Evolutionary conservation across 2,888 invertebrate species (phyloP).

Genomic region (Habroteleia sp.): DNA sequence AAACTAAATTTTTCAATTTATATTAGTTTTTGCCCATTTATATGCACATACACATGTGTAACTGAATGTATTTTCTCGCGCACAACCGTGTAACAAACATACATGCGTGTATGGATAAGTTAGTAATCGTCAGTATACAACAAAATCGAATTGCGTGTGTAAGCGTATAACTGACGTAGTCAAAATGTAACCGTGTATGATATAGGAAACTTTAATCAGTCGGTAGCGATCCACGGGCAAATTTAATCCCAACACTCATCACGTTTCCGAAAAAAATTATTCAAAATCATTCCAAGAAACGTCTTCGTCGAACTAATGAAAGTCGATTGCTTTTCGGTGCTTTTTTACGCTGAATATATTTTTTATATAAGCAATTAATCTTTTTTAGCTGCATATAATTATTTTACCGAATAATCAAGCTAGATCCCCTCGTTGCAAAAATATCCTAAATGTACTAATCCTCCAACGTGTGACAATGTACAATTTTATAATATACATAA

Average conservation of each 20-base stretch:
- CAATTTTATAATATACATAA: slow-evolving; percentile 41
- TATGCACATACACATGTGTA: slow-evolving; percentile 36
- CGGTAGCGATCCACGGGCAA: slow-evolving; percentile 49
- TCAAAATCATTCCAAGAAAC: slow-evolving; percentile 25
- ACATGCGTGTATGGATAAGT: slow-evolving; percentile 28
- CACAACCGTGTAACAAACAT: slow-evolving; percentile 30
- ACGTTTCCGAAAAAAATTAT: not conserved
- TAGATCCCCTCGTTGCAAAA: slow-evolving; percentile 9
- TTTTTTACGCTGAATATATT: slow-evolving; percentile 53
- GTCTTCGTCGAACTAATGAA: slow-evolving; percentile 31
- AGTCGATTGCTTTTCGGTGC: slow-evolving; percentile 41
- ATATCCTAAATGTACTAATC: slow-evolving; percentile 40
- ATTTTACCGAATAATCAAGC: slow-evolving; percentile 14
- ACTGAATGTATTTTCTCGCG: slow-evolving; percentile 38
- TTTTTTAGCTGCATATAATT: slow-evolving; percentile 18
- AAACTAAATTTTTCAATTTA: not conserved
- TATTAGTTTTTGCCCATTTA: slow-evolving; percentile 52
- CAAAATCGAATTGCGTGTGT: slow-evolving; percentile 39
- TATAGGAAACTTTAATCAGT: slow-evolving; percentile 44
- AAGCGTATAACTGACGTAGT: slow-evolving; percentile 44
- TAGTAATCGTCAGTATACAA: slow-evolving; percentile 28
- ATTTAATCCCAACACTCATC: slow-evolving; percentile 66
- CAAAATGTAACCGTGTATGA: slow-evolving; percentile 43
- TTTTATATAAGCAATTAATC: slow-evolving; percentile 26
- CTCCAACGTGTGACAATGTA: slow-evolving; percentile 35